Percentiles rank a stretch among this genome's conserved stretches.
These are phyloP conservation scores for Bradypodion pumilum DNA, from an alignment of 2,797 vertebrate species.

Conservation along the genomic window DNA sequence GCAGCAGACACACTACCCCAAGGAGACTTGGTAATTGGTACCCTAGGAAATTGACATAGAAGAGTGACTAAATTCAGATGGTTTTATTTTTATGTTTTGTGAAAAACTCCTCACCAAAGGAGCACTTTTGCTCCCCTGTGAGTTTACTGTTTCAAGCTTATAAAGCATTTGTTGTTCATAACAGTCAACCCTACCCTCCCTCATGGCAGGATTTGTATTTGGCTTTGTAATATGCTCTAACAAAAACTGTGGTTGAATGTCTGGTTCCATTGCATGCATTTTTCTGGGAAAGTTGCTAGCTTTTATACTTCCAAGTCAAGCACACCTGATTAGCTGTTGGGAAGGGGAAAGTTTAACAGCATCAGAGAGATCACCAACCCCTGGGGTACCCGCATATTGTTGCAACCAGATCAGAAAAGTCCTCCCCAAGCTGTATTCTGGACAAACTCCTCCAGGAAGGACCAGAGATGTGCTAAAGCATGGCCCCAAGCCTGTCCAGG, in stretches of 20 bases:
- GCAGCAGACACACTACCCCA: constrained; percentile 21
- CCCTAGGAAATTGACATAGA: background rate
- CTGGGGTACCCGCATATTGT: too few species aligned
- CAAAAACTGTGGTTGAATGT: background rate
- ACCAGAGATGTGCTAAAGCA: too few species aligned
- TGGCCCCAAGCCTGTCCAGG: too few species aligned
- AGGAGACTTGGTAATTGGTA: constrained; percentile 28
- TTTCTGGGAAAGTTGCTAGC: background rate
- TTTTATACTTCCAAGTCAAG: background rate
- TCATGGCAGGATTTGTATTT: background rate
- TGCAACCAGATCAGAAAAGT: too few species aligned
- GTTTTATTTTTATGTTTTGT: constrained; percentile 32
- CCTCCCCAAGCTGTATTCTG: too few species aligned
- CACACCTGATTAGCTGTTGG: background rate
- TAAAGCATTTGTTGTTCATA: background rate
- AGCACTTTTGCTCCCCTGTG: constrained; percentile 12
- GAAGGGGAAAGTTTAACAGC: background rate
- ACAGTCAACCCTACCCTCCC: background rate
- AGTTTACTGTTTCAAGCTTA: background rate
- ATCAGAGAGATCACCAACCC: too few species aligned
- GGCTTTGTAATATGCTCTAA: background rate
- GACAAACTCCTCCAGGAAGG: too few species aligned
- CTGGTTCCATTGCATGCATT: background rate
- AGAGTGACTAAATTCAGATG: constrained; percentile 27
- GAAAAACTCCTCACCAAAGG: constrained; percentile 27